A percentile compares a stretch with the other conserved stretches of the same genome.
Evolutionary conservation across 2,888 invertebrate genomes (phyloP).

Genomic region (Hoplodrina blanda): DNA sequence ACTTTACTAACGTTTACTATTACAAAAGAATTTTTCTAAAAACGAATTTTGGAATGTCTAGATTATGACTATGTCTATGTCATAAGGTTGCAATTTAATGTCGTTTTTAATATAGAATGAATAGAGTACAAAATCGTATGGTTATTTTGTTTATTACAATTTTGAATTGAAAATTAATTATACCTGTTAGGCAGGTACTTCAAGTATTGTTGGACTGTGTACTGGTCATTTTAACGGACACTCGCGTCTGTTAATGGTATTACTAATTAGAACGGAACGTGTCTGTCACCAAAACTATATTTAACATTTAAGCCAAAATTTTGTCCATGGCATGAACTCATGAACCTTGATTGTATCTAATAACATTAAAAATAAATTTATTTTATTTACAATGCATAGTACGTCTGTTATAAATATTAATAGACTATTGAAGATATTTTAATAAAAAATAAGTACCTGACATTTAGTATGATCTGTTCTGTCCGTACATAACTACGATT

Average conservation of each 20-base stretch:
- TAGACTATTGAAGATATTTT: too few relatives aligned
- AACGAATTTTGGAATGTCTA: slow-evolving; percentile 25
- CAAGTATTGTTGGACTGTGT: slow-evolving; percentile 13
- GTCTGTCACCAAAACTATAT: slow-evolving; percentile 22
- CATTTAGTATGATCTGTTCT: neutral
- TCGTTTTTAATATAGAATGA: neutral
- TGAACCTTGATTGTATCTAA: too few relatives aligned
- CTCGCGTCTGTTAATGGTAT: slow-evolving; percentile 1
- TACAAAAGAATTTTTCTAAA: slow-evolving; percentile 35
- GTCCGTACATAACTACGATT: neutral
- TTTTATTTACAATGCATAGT: too few relatives aligned
- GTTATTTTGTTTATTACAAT: slow-evolving; percentile 10
- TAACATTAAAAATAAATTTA: too few relatives aligned
- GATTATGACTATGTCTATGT: slow-evolving; percentile 1
- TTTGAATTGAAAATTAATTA: slow-evolving; percentile 26
- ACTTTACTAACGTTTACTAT: slow-evolving; percentile 33
- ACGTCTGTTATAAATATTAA: too few relatives aligned
- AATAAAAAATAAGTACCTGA: neutral
- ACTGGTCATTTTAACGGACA: slow-evolving; percentile 45
- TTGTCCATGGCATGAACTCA: neutral
- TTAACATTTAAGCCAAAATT: neutral
- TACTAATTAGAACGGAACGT: slow-evolving; percentile 34
- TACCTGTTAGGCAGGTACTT: slow-evolving; percentile 22
- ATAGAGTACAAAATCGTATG: slow-evolving; percentile 21
- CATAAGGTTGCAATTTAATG: slow-evolving; percentile 4